Conservation (phyloP, 92 coral and sea anemone species). For the Heliopora coerulea region DNA sequence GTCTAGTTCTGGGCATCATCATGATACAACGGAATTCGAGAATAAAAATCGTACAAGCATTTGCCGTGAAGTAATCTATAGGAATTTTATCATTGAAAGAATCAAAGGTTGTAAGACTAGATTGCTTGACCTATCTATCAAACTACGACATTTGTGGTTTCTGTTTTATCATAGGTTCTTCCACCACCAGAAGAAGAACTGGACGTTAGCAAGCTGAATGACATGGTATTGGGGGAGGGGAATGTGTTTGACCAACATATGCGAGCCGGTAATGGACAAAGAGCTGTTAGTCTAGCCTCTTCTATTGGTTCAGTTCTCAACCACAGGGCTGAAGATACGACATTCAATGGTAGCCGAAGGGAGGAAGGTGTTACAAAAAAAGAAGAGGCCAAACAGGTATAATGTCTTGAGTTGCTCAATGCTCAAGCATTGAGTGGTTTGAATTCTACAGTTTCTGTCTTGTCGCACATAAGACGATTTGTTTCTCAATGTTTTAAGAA, state of each 20-base stretch:
- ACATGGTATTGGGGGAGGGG: neutral
- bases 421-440: too few relatives aligned
- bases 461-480: too few relatives aligned
- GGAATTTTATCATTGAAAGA: too few relatives aligned
- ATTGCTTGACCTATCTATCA: neutral
- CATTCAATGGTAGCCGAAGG: neutral
- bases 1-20: neutral
- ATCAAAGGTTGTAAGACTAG: too few relatives aligned
- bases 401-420: too few relatives aligned
- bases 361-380: slow-evolving; percentile 18
- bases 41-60: too few relatives aligned
- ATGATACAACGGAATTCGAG: too few relatives aligned
- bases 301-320: slow-evolving; percentile 56
- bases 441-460: too few relatives aligned
- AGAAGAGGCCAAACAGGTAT: neutral
- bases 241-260: too few relatives aligned
- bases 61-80: too few relatives aligned
- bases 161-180: neutral
- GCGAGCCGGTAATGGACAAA: slow-evolving; percentile 46
- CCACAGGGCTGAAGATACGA: slow-evolving; percentile 25
- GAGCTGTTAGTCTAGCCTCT: slow-evolving; percentile 41
- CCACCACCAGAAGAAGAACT: neutral
- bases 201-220: neutral
- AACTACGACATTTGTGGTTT: neutral
- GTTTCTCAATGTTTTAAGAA: too few relatives aligned